Base-by-base conservation (phyloP, 1,140 invertebrate genomes). In the Formica selysi region DNA sequence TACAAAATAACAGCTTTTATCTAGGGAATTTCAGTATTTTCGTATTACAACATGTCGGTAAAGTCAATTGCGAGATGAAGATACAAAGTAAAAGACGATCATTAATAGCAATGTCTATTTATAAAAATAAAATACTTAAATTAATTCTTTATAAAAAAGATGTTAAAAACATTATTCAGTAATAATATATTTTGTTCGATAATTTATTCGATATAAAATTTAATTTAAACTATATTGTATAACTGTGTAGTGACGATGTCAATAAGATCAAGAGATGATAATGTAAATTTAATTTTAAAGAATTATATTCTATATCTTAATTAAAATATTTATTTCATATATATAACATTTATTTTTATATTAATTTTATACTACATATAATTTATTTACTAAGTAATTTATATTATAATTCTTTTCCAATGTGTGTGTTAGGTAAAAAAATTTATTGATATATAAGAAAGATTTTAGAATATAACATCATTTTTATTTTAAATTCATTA, bases 11-110 rank as follows among this genome's bases (percentile, higher is more conserved):
- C n/a, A 70, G 3, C 29, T 44, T 41, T 44, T 22, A 29, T 57
- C 67, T 81, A 81, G 79, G 54, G 54, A 73, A 73, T 73, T 73
- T 81, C 41, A 36, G 19, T 71, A 36, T 44, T 32, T 11, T 61
- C 11, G 16, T 81, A 81, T 73, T 59, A 48, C 67, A 22, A 29
- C 68, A 48, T 61, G 67, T 61, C 67, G 79, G 51, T 81, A 81
- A 81, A 32, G 38, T 61, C 67, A 81, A 6, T 61, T 41, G 8
- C 54, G 29, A 2, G n/a, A 36, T 73, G 26, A 51, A 48, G 44
- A 3, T 32, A 36, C 19, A 41, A 61, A 32, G 13, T 61, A 10
- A 26, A 71, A 32, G 22, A 38, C 1, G 29, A 54, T 76, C 10
- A 19, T 29, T 44, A 16, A 3, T 29, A 4, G 6, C 11, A 59